A percentile compares a stretch with the other conserved stretches of the same genome.
phyloP scores from a whole-genome alignment of 2,888 invertebrate species.

The Apotomis turbidana region DNA sequence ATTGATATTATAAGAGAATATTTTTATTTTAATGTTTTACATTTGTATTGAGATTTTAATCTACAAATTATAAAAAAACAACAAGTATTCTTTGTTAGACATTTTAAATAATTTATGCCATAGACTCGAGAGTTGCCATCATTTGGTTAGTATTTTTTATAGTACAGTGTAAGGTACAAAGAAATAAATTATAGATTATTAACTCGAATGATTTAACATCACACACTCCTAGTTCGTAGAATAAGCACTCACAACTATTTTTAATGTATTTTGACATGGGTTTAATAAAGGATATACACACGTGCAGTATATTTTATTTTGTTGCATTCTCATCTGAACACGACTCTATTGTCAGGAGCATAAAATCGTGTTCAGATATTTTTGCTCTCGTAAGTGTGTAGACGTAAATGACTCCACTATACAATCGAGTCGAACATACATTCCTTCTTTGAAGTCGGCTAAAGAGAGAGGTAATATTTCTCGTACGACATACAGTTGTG shows the following conservation, averaged over 20 bases:
- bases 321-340: neutral
- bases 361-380: no score
- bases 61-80: no score
- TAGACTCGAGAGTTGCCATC: conserved; percentile 9
- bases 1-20: no score
- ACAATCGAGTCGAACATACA: no score
- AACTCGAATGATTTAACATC: conserved; percentile 6
- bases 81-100: neutral
- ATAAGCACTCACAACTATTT: neutral
- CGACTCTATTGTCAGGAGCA: no score
- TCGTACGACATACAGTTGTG: no score
- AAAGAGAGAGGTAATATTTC: no score
- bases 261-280: conserved; percentile 6
- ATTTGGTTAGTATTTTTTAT: neutral
- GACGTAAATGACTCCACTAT: no score
- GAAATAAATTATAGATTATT: neutral
- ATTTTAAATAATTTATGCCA: neutral
- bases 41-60: no score
- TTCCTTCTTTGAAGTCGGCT: no score
- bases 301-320: neutral
- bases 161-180: neutral
- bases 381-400: no score
- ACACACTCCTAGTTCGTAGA: conserved; percentile 1
- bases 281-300: conserved; percentile 11
- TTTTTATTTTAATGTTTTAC: no score